Conservation (phyloP, 2,113 vertebrate species). For the Ameiurus melas region DNA sequence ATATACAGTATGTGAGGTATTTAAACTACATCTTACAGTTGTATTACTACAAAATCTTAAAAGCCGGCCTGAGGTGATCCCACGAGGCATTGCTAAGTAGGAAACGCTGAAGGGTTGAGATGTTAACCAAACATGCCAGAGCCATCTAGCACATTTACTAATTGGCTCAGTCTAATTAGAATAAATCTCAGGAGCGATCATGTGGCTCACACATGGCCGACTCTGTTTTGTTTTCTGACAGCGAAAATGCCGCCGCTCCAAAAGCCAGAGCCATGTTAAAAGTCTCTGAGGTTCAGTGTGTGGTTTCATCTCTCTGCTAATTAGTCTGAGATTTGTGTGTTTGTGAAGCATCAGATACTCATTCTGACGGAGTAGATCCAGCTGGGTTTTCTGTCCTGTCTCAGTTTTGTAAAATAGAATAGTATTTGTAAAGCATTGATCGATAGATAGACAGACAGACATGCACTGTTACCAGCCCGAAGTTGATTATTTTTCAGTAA, state of each 20-base stretch:
- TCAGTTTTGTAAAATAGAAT: background rate
- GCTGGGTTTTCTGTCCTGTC: background rate
- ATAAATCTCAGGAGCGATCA: conserved; percentile 34
- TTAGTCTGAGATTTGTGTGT: conserved; percentile 32
- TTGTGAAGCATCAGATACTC: background rate
- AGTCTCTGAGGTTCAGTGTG: conserved; percentile 36
- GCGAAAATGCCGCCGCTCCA: conserved; percentile 6
- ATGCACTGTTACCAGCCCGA: no score
- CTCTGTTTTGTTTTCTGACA: conserved; percentile 40
- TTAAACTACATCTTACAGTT: background rate
- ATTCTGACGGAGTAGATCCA: background rate
- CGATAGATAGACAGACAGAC: no score
- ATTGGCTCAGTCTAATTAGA: conserved; percentile 45
- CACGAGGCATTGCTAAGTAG: conserved; percentile 7
- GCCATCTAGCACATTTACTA: conserved; percentile 25
- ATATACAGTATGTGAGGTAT: background rate
- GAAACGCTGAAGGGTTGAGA: conserved; percentile 18
- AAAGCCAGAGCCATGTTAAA: conserved; percentile 31
- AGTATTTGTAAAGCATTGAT: background rate
- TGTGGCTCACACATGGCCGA: conserved; percentile 30
- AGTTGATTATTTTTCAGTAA: no score
- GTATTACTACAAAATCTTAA: background rate
- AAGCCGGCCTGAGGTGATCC: background rate
- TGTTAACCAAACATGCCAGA: conserved; percentile 36
- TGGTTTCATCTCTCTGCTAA: conserved; percentile 35